phyloP scores from a whole-genome alignment of 2,888 invertebrate genomes.

The Phorcus lineatus region DNA sequence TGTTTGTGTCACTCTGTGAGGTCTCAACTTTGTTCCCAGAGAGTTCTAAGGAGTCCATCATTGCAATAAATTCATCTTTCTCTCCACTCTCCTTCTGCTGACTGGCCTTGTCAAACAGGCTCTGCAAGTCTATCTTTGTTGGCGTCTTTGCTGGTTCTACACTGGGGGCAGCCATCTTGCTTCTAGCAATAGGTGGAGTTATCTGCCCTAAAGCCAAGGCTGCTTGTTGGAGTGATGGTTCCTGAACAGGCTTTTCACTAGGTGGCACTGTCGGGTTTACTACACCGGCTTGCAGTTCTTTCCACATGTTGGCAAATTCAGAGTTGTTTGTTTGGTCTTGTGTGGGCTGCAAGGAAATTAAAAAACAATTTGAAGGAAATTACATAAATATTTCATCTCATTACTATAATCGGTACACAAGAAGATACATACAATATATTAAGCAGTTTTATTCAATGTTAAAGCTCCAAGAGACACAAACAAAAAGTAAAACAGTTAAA shows the following conservation, averaged over 20 bases:
- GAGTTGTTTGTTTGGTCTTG: conserved; percentile 35
- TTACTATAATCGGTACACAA: too few species aligned
- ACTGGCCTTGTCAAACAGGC: conserved; percentile 35
- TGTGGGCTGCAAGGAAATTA: background rate
- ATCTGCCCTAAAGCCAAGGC: conserved; percentile 54
- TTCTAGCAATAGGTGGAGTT: conserved; percentile 33
- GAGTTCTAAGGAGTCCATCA: conserved; percentile 50
- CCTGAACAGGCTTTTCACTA: conserved; percentile 29
- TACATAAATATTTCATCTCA: too few species aligned
- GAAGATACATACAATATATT: too few species aligned
- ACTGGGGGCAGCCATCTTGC: background rate
- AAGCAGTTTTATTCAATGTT: too few species aligned
- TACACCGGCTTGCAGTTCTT: conserved; percentile 50
- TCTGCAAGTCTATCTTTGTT: conserved; percentile 49
- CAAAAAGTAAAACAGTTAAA: too few species aligned
- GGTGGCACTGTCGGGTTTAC: background rate
- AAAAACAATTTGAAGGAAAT: too few species aligned
- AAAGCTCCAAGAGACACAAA: too few species aligned
- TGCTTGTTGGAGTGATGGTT: conserved; percentile 50
- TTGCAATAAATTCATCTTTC: conserved; percentile 51
- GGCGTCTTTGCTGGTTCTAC: background rate
- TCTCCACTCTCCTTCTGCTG: conserved; percentile 37
- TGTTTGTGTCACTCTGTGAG: conserved; percentile 3
- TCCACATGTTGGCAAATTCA: conserved; percentile 69
- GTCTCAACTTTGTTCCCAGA: conserved; percentile 25